Evolutionary conservation across 2,797 vertebrate species (phyloP).

Genomic region (Hippocampus kuda): DNA sequence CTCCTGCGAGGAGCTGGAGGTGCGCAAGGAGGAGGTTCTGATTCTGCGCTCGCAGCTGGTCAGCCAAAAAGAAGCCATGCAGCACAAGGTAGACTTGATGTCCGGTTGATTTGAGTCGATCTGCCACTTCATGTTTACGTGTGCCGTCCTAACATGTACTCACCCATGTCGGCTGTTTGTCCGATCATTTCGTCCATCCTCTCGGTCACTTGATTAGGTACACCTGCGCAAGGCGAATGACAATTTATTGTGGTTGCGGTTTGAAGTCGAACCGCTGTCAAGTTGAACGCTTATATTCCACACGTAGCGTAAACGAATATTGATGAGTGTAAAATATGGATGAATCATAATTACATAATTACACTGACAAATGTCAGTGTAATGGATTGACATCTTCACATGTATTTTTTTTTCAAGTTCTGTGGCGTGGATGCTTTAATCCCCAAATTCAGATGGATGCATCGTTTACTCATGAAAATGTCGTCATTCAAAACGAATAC

Average conservation of each 20-base stretch:
- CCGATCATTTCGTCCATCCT: neutral
- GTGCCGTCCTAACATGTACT: neutral
- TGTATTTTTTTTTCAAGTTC: too few relatives aligned
- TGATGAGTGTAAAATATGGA: neutral
- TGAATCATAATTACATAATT: too few relatives aligned
- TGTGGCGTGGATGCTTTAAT: too few relatives aligned
- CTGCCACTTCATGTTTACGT: neutral
- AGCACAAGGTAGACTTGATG: constrained; percentile 77
- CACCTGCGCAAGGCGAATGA: neutral
- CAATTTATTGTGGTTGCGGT: too few relatives aligned
- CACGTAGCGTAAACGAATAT: neutral
- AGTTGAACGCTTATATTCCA: neutral
- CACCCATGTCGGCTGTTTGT: neutral
- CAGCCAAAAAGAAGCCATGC: constrained; percentile 93
- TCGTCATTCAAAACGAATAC: too few relatives aligned
- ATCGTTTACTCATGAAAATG: too few relatives aligned
- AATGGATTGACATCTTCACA: neutral
- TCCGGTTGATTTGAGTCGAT: too few relatives aligned
- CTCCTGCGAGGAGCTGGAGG: constrained; percentile 91
- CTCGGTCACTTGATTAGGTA: neutral
- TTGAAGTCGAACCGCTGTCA: too few relatives aligned
- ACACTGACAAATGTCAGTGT: neutral
- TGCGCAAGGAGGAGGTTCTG: constrained; percentile 96
- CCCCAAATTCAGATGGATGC: too few relatives aligned
- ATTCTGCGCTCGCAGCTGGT: constrained; percentile 94